Conservation (phyloP, 2,888 invertebrate species). For the Hedychridium roseum region DNA sequence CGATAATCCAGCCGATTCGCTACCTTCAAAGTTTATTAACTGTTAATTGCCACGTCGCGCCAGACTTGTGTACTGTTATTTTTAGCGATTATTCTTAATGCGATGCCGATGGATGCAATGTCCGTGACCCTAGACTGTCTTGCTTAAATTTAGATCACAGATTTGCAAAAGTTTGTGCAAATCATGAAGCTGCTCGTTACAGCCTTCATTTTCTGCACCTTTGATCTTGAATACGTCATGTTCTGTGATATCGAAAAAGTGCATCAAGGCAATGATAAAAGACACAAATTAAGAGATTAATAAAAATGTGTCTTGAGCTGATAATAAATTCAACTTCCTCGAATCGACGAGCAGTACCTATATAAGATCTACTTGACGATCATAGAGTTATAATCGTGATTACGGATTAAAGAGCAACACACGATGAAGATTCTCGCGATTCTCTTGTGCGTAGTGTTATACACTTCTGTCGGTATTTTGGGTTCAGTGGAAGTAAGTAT, state of each 20-base stretch:
- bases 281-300: conserved; percentile 6
- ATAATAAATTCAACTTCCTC: conserved; percentile 19
- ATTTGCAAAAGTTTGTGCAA: neutral
- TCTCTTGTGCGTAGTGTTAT: conserved; percentile 18
- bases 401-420: conserved; percentile 13
- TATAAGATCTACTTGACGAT: conserved; percentile 30
- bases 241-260: conserved; percentile 20
- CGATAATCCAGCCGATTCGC: no score
- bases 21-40: no score
- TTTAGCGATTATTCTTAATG: no score
- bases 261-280: conserved; percentile 12
- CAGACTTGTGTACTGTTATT: no score
- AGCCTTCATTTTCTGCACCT: conserved; percentile 17
- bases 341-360: conserved; percentile 15
- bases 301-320: conserved; percentile 10
- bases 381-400: conserved; percentile 15
- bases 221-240: conserved; percentile 15
- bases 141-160: no score
- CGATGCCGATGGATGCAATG: no score
- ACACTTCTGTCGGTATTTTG: conserved; percentile 6
- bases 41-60: no score
- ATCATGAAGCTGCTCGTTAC: no score
- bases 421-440: conserved; percentile 23
- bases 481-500: conserved; percentile 27
- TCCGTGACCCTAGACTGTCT: no score